phyloP scores from a whole-genome alignment of 2,888 invertebrate genomes.

The Poecilus cupreus region DNA sequence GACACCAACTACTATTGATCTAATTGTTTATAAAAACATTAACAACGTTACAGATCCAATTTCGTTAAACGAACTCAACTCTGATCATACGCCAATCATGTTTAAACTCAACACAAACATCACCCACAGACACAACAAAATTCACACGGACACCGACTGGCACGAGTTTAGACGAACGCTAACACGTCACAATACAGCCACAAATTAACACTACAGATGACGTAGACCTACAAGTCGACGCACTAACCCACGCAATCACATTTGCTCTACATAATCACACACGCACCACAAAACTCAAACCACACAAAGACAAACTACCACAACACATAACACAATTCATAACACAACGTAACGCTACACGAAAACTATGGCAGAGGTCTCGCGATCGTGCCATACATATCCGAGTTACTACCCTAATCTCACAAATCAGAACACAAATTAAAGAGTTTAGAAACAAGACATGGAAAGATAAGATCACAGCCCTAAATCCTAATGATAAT shows the following conservation, averaged over 20 bases:
- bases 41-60: not conserved
- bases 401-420: constrained; percentile 51
- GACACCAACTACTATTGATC: no score
- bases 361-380: not conserved
- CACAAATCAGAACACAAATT: no score
- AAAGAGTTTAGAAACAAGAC: no score
- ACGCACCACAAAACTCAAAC: not conserved
- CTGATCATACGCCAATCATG: constrained; percentile 61
- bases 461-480: constrained; percentile 52
- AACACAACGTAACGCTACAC: no score
- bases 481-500: constrained; percentile 55
- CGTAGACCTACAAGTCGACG: not conserved
- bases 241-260: no score
- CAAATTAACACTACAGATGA: constrained; percentile 3
- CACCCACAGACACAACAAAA: not conserved
- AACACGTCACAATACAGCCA: constrained; percentile 29
- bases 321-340: no score
- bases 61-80: constrained; percentile 62
- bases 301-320: no score
- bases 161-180: constrained; percentile 4
- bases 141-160: constrained; percentile 44
- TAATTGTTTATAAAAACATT: constrained; percentile 56
- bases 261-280: constrained; percentile 1
- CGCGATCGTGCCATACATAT: not conserved
- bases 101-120: not conserved